Evolutionary conservation across 2,888 invertebrate species (phyloP), one percentile per base, ranked within the genome.

Genomic region (Troglohyphantes excavatus): DNA sequence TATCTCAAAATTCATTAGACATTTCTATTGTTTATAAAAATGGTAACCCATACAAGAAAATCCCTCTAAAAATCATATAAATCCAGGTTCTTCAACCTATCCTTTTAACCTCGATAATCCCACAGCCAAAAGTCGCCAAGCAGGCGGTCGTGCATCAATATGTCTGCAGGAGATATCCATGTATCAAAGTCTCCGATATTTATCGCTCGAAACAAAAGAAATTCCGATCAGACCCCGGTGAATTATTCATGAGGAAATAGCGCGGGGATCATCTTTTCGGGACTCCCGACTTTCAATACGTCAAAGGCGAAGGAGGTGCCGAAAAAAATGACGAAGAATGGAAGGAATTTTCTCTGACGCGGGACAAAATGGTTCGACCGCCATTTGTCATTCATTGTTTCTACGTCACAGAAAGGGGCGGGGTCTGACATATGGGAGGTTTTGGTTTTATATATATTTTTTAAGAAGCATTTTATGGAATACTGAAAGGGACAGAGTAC

Each of bases 221-320:
- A 59, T 81, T 81, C 81, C 53, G 67, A 6, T 29, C 23, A 21
- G 46, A 65, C 65, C 46, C 81, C 46, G 46, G 53, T 81, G 81
- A 81, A 81, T 81, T 43, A 81, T 81, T 81, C 81, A 81, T 81
- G 68, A 67, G 27, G 21, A 39, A 81, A 78, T 78, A 43, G 39
- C 43, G 43, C 19, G 65, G 23, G 65, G 78, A 39, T 78, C 78
- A 78, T 43, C 76, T 76, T 61, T 59, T 76, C 63, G 21, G 33
- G 21, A 26, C 65, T 63, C 11, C 65, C 63, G 39, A 33, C 78
- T 63, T 63, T 63, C 63, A 81, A 81, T 81, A 81, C 68, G 81
- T 81, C 81, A 67, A 67, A 81, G 23, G 23, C 27, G 26, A 26
- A 76, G n/a, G n/a, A n/a, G 61, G 17, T 21, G 65, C 23, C 3